These are phyloP conservation scores for Anagrus nilaparvatae DNA, from an alignment of 1,140 invertebrate species.

Conservation along the genomic window DNA sequence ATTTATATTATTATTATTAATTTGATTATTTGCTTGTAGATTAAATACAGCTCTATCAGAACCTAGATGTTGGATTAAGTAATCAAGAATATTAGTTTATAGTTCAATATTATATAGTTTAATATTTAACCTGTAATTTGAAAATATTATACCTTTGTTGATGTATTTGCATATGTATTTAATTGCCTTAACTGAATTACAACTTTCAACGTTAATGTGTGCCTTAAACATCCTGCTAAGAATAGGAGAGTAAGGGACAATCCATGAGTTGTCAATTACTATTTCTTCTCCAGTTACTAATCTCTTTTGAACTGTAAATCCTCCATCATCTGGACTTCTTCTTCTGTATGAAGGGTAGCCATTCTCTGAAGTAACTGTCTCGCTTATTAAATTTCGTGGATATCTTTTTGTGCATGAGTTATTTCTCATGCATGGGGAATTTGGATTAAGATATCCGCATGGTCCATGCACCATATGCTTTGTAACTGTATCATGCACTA, in stretches of 20 bases:
- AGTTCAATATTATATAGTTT: no score
- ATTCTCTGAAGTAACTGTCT: slow-evolving; percentile 30
- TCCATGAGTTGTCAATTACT: slow-evolving; percentile 22
- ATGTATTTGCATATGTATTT: slow-evolving; percentile 26
- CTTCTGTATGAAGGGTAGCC: slow-evolving; percentile 31
- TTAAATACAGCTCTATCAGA: no score
- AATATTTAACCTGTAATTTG: no score
- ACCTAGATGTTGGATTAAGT: no score
- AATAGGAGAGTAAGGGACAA: slow-evolving; percentile 29
- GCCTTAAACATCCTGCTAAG: slow-evolving; percentile 21
- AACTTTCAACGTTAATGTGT: slow-evolving; percentile 32
- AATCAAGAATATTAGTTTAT: no score
- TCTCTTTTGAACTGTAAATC: slow-evolving; percentile 13
- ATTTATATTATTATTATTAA: slow-evolving; percentile 20
- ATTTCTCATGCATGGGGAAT: slow-evolving; percentile 41
- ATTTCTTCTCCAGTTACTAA: slow-evolving; percentile 11
- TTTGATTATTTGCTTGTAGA: slow-evolving; percentile 24
- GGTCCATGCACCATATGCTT: neutral
- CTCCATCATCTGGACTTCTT: slow-evolving; percentile 15
- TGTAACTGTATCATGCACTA: neutral
- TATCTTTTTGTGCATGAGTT: slow-evolving; percentile 39
- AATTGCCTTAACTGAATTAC: slow-evolving; percentile 20
- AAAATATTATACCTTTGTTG: no score
- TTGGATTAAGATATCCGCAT: slow-evolving; percentile 32
- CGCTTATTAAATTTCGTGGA: slow-evolving; percentile 25